Evolutionary conservation across 1,140 invertebrate genomes (phyloP).

Genomic region (Sminthurides bifidus): DNA sequence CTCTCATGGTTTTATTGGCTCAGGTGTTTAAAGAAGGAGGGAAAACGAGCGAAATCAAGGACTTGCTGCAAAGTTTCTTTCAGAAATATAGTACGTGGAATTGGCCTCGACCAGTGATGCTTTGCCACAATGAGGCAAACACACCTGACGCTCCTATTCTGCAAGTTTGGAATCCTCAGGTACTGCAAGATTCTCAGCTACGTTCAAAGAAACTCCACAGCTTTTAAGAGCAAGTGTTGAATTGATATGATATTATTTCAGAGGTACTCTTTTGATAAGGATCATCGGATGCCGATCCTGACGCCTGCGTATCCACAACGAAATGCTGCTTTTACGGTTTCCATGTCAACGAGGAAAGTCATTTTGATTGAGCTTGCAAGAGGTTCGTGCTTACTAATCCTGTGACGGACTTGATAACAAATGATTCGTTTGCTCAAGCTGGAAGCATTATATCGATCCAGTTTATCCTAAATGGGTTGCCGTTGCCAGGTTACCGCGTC

Average conservation of each 20-base stretch:
- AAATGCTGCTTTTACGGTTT: not conserved
- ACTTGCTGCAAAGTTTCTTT: not conserved
- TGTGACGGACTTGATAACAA: not conserved
- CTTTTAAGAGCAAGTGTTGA: too few relatives aligned
- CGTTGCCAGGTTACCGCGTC: too few relatives aligned
- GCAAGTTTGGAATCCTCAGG: not conserved
- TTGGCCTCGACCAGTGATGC: not conserved
- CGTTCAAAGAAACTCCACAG: too few relatives aligned
- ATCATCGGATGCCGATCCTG: not conserved
- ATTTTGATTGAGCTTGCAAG: not conserved
- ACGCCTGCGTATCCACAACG: not conserved
- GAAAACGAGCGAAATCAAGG: not conserved
- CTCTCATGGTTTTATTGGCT: not conserved
- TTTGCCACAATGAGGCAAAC: not conserved
- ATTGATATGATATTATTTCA: not conserved
- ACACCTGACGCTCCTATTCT: not conserved
- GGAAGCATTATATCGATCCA: too few relatives aligned
- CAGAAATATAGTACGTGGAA: not conserved
- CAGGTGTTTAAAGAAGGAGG: not conserved
- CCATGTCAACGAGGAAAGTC: not conserved
- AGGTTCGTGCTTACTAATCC: not conserved
- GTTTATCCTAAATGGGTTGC: too few relatives aligned
- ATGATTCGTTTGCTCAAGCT: not conserved
- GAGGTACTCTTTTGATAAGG: not conserved
- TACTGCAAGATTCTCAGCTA: too few relatives aligned